phyloP scores from a whole-genome alignment of 2,797 vertebrate genomes.

The Melanotaenia trifasciata region DNA sequence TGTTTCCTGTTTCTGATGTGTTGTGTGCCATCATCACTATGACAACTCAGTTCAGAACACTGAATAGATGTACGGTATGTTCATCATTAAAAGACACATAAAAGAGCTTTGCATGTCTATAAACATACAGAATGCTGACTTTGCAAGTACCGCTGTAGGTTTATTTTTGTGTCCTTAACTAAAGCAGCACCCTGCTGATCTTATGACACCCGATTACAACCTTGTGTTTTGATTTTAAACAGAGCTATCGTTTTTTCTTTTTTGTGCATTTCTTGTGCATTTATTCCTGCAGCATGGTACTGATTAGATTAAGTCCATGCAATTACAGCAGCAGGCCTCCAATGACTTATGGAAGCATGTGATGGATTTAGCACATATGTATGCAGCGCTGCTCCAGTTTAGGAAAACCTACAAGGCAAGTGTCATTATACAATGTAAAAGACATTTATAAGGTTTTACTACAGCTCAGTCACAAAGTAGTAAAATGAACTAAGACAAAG shows the following conservation, averaged over 20 bases:
- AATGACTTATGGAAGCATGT: slow-evolving; percentile 10
- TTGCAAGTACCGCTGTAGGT: not conserved
- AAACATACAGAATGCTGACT: not conserved
- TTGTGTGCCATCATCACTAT: not conserved
- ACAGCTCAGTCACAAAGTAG: slow-evolving; percentile 15
- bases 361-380: slow-evolving; percentile 38
- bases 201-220: not conserved
- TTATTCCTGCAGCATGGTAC: not conserved
- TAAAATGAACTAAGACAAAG: slow-evolving; percentile 40
- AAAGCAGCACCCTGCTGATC: not conserved
- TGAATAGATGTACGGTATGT: not conserved
- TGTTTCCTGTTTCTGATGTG: not conserved
- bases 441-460: slow-evolving; percentile 17
- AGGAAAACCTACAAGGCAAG: slow-evolving; percentile 27
- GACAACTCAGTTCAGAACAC: not conserved
- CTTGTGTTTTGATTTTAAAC: not conserved
- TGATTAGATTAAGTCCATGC: slow-evolving; percentile 13
- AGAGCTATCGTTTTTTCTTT: not conserved
- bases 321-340: slow-evolving; percentile 12
- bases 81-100: not conserved
- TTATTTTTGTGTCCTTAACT: not conserved
- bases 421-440: slow-evolving; percentile 20
- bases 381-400: slow-evolving; percentile 31
- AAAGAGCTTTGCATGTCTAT: not conserved
- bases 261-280: not conserved